These are phyloP conservation scores for Bryconaethiops microstoma DNA, from an alignment of 2,797 vertebrate species.

Conservation along the genomic window DNA sequence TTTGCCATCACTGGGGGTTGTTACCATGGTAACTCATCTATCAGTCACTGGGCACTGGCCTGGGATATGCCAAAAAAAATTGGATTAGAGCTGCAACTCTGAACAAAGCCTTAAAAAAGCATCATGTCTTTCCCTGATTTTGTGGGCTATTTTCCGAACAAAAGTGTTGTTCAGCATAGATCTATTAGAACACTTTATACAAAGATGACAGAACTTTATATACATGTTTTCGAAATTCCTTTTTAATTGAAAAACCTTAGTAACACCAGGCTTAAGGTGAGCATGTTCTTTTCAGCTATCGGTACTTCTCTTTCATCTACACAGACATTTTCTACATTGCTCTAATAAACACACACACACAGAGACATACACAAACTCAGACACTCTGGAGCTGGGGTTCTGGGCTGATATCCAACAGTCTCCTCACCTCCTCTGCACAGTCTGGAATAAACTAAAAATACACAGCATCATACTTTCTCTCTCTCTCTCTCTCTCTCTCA, in stretches of 20 bases:
- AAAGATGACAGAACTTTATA: background rate
- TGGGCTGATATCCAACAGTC: conserved; percentile 71
- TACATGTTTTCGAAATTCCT: background rate
- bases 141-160: background rate
- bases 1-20: too few relatives aligned
- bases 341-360: conserved; percentile 12
- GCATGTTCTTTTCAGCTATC: conserved; percentile 9
- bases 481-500: conserved; percentile 18
- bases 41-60: too few relatives aligned
- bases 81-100: background rate
- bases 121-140: background rate
- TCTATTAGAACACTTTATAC: background rate
- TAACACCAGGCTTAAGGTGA: conserved; percentile 34
- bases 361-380: conserved; percentile 33
- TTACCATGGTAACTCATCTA: too few relatives aligned
- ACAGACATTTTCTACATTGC: conserved; percentile 32
- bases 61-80: background rate
- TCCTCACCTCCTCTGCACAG: conserved; percentile 70
- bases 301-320: conserved; percentile 9
- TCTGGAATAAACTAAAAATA: conserved; percentile 76
- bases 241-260: conserved; percentile 32
- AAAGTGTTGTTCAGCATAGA: background rate
- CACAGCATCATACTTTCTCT: conserved; percentile 38
- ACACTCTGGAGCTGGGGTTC: conserved; percentile 57
- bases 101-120: background rate